Conservation (phyloP, 2,113 vertebrate genomes). For the Catagonus wagneri region DNA sequence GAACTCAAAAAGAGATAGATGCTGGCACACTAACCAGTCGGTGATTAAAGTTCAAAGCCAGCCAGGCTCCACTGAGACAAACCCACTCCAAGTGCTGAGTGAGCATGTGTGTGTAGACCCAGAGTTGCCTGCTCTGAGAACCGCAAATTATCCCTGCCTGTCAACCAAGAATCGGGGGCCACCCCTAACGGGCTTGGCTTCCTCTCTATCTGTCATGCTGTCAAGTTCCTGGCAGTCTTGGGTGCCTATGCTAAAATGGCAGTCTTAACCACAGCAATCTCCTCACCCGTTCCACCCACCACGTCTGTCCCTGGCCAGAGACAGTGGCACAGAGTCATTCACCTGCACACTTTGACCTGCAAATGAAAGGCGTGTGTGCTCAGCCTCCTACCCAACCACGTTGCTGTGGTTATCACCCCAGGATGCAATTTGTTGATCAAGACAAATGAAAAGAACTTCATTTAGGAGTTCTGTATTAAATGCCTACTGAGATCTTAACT, state of each 20-base stretch:
- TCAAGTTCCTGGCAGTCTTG: neutral
- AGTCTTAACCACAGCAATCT: neutral
- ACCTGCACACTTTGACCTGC: neutral
- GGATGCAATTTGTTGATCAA: constrained; percentile 11
- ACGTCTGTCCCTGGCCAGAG: neutral
- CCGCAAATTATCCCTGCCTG: constrained; percentile 54
- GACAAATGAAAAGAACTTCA: neutral
- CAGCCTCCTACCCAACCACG: neutral
- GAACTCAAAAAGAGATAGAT: neutral
- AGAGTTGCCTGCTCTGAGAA: constrained; percentile 48
- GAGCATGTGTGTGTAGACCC: neutral
- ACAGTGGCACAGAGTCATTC: neutral
- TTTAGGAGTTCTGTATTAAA: neutral
- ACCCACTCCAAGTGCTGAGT: neutral
- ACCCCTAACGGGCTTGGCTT: neutral
- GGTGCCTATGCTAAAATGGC: neutral
- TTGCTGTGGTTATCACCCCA: rapidly evolving
- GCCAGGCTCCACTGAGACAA: neutral
- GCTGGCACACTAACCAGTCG: neutral
- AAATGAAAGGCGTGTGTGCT: rapidly evolving
- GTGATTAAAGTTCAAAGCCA: neutral
- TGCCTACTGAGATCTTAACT: neutral
- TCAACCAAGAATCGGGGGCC: neutral
- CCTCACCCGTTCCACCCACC: neutral
- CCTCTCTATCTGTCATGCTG: neutral